Base-by-base conservation (phyloP, 2,888 invertebrate species). In the Andrena haemorrhoa region DNA sequence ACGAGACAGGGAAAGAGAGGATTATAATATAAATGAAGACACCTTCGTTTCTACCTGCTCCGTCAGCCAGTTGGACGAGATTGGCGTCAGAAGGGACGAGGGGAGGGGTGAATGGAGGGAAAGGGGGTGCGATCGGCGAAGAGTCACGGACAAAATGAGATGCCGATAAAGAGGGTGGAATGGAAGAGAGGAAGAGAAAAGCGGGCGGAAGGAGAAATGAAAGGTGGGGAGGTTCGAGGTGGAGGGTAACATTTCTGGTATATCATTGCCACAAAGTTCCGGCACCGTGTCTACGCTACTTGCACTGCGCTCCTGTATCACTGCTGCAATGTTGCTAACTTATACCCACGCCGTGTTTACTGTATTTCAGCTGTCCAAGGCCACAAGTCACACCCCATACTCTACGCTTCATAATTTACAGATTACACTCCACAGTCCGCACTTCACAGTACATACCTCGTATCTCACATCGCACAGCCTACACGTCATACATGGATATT, bases 21-120 rank as follows among this genome's bases (percentile, higher is more conserved):
- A 91, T 91, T 90, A 90, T 89, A 90, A 91, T 90, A 90, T 89
- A 91, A 90, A 91, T 90, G 87, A 91, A 91, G 88, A 82, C 83
- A 83, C 85, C 87, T 82, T 80, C 82, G 82, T 75, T 86, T 83
- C 81, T 86, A 85, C 85, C 84, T 85, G 86, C 82, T 60, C 85
- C 82, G 85, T 82, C 79, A 82, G 84, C 85, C 71, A 70, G 78
- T 73, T 81, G 68, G 69, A 76, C 78, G 71, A 53, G 79, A 71
- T 70, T 75, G 73, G 58, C 41, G 66, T 29, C 47, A 56, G 26
- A 63, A 35, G 29, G 23, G 58, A 26, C 33, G 56, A 35, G 26
- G 35, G 56, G n/a, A 29, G 33, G 31, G 56, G 53, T n/a, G 10
- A 29, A 31, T 63, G 61, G 26, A 51, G 29, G 7, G n/a, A 26